Evolutionary conservation across 1,140 invertebrate species (phyloP).

Genomic region (Lepidotrigona ventralis): DNA sequence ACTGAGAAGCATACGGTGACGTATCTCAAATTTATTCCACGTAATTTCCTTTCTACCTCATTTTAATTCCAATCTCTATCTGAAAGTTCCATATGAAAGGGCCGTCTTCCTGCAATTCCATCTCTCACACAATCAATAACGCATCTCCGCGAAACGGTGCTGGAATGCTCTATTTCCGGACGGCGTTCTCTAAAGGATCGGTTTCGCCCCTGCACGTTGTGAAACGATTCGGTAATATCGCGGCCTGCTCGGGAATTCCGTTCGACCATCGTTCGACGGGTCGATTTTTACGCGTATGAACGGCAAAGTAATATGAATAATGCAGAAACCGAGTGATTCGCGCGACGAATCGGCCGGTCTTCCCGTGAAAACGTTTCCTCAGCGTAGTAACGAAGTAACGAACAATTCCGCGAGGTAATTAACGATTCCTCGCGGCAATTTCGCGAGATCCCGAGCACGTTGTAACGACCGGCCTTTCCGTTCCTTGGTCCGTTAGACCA

Average conservation of each 20-base stretch:
- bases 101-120: neutral
- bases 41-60: too few species aligned
- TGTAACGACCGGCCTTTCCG: slow-evolving; percentile 6
- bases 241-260: neutral
- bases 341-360: too few species aligned
- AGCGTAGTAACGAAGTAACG: neutral
- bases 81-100: neutral
- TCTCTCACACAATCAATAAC: neutral
- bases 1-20: too few species aligned
- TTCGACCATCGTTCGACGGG: neutral
- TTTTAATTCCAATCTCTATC: neutral
- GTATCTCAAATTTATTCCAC: too few species aligned
- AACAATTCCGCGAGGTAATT: slow-evolving; percentile 3
- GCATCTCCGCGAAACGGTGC: neutral
- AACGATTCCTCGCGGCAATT: slow-evolving; percentile 13
- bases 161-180: neutral
- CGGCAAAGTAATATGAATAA: slow-evolving; percentile 29
- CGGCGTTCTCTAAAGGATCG: too few species aligned
- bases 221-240: neutral
- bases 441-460: slow-evolving; percentile 16
- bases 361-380: neutral
- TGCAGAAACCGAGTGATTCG: slow-evolving; percentile 25
- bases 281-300: slow-evolving; percentile 15
- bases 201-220: too few species aligned
- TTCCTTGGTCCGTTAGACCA: slow-evolving; percentile 31